phyloP scores from a whole-genome alignment of 2,888 invertebrate species.

The Dicycla oo region DNA sequence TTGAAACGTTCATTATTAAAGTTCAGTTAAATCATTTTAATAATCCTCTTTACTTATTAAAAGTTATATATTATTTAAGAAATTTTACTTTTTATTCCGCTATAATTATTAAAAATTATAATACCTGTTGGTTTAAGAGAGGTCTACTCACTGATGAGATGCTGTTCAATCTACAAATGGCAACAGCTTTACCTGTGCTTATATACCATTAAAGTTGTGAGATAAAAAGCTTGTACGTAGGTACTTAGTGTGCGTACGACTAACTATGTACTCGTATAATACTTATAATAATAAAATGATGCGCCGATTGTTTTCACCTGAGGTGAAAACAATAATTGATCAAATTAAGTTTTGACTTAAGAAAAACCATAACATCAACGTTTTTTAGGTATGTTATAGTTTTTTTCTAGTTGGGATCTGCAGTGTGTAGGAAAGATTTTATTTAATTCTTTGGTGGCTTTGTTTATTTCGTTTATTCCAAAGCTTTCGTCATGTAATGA shows the following conservation, averaged over 20 bases:
- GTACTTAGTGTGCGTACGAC: not conserved
- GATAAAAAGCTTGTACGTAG: constrained; percentile 43
- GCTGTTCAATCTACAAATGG: constrained; percentile 22
- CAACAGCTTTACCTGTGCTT: constrained; percentile 27
- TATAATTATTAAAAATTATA: not conserved
- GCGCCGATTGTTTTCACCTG: not conserved
- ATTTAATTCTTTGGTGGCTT: not conserved
- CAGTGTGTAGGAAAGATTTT: not conserved
- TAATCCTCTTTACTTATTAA: not conserved
- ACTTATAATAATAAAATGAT: not conserved
- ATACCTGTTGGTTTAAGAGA: constrained; percentile 37
- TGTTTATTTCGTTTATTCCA: not conserved
- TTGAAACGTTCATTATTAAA: not conserved
- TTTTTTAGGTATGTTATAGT: not conserved
- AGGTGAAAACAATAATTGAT: not conserved
- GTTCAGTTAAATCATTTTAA: too few species aligned
- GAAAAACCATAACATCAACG: too few species aligned
- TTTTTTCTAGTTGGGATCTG: not conserved
- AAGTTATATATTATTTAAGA: not conserved
- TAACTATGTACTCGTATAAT: not conserved
- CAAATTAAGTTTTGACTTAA: not conserved
- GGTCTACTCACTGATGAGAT: constrained; percentile 31
- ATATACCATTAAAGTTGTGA: constrained; percentile 46
- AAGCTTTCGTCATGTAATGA: not conserved
- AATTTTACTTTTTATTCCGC: too few species aligned